These are phyloP conservation scores for Rousettus madagascariensis DNA, from an alignment of 2,797 vertebrate species.

Conservation along the genomic window DNA sequence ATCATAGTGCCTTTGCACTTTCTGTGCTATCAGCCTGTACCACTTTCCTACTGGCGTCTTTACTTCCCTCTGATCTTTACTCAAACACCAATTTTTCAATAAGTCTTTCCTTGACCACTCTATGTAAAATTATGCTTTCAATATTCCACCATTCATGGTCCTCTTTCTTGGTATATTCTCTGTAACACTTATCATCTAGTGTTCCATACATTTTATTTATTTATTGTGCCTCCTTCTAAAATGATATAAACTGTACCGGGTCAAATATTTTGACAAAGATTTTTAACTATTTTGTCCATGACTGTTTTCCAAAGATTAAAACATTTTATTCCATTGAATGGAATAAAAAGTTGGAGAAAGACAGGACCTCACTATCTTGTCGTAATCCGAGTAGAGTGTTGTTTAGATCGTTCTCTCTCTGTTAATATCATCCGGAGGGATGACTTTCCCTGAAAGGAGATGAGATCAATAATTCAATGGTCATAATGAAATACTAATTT, in stretches of 20 bases:
- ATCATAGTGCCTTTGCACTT: neutral
- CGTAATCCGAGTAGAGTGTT: neutral
- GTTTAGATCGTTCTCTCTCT: neutral
- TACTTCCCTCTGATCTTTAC: neutral
- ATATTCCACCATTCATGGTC: neutral
- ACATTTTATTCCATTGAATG: neutral
- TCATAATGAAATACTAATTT: neutral
- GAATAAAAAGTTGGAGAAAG: neutral
- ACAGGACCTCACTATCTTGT: neutral
- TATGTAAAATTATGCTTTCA: neutral
- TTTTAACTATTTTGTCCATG: neutral
- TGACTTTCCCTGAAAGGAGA: neutral
- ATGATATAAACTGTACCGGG: neutral
- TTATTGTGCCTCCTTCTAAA: neutral
- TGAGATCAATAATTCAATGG: neutral
- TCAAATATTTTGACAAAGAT: neutral
- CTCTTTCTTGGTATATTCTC: neutral
- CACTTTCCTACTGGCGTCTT: neutral
- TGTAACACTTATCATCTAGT: neutral
- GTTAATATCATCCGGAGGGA: neutral
- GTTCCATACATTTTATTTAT: neutral
- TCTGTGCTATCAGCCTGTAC: neutral
- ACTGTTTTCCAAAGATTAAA: neutral
- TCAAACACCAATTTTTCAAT: neutral
- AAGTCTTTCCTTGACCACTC: neutral